Evolutionary conservation across 2,113 vertebrate species (phyloP).

Genomic region (Cisticola juncidis): DNA sequence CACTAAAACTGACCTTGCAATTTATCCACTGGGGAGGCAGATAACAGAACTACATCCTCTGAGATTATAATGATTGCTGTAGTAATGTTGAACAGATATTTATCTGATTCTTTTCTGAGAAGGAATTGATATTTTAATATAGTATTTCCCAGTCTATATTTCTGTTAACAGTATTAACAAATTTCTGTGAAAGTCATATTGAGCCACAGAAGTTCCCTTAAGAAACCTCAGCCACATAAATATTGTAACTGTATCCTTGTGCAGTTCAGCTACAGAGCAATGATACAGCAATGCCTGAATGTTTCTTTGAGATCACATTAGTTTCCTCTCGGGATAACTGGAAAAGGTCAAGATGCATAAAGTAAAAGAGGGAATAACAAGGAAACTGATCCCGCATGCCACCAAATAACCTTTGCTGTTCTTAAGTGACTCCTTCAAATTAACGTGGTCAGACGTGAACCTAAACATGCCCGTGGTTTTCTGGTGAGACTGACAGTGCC

Average conservation of each 20-base stretch:
- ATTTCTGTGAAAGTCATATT: not conserved
- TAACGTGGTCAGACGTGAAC: not conserved
- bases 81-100: not conserved
- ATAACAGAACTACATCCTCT: not conserved
- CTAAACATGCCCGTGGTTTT: not conserved
- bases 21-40: not conserved
- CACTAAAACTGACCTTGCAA: not conserved
- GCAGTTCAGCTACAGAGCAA: not conserved
- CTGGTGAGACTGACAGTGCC: not conserved
- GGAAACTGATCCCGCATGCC: not conserved
- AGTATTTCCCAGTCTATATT: not conserved
- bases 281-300: not conserved
- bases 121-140: not conserved
- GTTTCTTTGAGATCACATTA: not conserved
- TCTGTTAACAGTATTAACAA: not conserved
- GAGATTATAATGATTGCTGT: not conserved
- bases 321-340: not conserved
- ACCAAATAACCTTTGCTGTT: constrained; percentile 23
- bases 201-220: not conserved
- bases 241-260: not conserved
- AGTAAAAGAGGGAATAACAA: constrained; percentile 6
- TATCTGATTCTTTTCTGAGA: not conserved
- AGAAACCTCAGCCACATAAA: not conserved
- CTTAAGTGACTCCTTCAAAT: constrained; percentile 3
- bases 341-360: constrained; percentile 30